Percentiles rank a stretch among this genome's conserved stretches.
These are phyloP conservation scores for Eupeodes corollae DNA, from an alignment of 1,140 invertebrate species.

Conservation along the genomic window DNA sequence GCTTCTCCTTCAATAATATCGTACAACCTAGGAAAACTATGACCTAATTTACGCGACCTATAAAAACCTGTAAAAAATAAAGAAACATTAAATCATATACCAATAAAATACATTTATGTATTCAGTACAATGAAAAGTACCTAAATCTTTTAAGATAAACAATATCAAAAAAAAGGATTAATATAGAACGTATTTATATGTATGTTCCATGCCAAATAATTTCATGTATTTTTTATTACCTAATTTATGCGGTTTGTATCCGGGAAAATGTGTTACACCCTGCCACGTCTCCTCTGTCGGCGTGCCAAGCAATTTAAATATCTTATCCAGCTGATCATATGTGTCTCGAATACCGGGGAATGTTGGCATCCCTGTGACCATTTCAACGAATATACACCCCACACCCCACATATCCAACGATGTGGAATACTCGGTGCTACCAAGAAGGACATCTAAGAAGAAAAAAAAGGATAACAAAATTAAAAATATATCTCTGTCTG, in stretches of 20 bases:
- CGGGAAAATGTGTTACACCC: slow-evolving; percentile 73
- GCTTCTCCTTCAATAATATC: slow-evolving; percentile 79
- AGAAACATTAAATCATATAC: not conserved
- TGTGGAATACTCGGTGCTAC: slow-evolving; percentile 92
- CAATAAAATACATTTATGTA: slow-evolving; percentile 5
- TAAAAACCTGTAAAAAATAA: slow-evolving; percentile 46
- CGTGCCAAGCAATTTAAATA: slow-evolving; percentile 89
- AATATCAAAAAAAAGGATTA: too few relatives aligned
- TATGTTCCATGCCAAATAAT: not conserved
- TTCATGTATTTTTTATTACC: slow-evolving; percentile 25
- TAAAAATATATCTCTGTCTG: too few relatives aligned
- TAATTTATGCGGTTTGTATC: slow-evolving; percentile 74
- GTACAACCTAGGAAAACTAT: slow-evolving; percentile 77
- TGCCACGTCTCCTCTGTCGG: slow-evolving; percentile 85
- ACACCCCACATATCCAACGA: slow-evolving; percentile 96
- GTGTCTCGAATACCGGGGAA: slow-evolving; percentile 93
- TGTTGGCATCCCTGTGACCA: slow-evolving; percentile 90
- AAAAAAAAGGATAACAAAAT: not conserved
- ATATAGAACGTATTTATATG: too few relatives aligned
- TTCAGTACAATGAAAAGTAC: too few relatives aligned
- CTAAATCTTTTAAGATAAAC: not conserved
- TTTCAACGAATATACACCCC: slow-evolving; percentile 96
- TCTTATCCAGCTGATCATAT: slow-evolving; percentile 92
- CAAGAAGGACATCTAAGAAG: slow-evolving; percentile 76
- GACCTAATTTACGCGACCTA: slow-evolving; percentile 63